Evolutionary conservation across 2,113 vertebrate genomes (phyloP).

Genomic region (Psittacula cyanocephala): DNA sequence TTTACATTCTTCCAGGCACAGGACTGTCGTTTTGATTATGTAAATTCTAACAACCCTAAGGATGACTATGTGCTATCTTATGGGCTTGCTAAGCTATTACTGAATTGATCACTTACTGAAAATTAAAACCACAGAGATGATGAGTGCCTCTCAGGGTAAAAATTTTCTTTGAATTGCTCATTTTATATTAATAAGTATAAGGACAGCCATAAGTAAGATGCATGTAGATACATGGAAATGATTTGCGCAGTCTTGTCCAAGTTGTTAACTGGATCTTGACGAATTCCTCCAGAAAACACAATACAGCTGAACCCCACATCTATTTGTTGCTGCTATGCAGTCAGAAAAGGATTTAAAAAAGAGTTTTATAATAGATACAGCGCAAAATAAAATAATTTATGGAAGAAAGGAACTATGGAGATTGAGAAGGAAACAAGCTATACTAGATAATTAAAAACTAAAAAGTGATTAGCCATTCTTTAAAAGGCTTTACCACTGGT

Average conservation of each 20-base stretch:
- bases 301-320: neutral
- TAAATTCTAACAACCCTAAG: neutral
- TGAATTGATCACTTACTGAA: neutral
- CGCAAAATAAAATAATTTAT: neutral
- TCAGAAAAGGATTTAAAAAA: neutral
- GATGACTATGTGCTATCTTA: neutral
- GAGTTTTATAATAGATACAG: neutral
- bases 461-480: neutral
- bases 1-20: neutral
- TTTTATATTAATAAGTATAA: neutral
- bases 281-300: neutral
- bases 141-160: neutral
- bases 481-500: neutral
- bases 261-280: neutral
- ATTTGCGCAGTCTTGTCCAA: neutral
- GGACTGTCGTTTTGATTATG: neutral
- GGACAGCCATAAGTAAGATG: neutral
- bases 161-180: neutral
- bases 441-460: neutral
- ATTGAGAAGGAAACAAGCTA: neutral
- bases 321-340: neutral
- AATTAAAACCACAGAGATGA: neutral
- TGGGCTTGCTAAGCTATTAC: neutral
- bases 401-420: neutral
- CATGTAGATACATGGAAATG: neutral